Evolutionary conservation across 2,797 vertebrate species (phyloP), one percentile per base, ranked within the genome.

Genomic region (Perodicticus potto): DNA sequence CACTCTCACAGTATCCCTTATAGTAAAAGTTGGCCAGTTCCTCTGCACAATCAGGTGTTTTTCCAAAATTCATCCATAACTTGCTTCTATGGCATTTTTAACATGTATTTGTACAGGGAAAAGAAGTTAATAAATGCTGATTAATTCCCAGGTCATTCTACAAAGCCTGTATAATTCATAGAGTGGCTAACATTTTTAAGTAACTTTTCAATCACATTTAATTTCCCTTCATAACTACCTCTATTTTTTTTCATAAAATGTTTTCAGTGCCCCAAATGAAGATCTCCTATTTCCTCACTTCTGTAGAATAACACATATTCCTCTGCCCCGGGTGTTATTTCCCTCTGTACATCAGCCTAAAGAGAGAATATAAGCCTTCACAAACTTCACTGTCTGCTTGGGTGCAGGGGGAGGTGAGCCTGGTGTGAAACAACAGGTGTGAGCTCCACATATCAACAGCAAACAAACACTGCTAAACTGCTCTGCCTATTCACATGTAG

Each of bases 31-130:
- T 78, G 59, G 22, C 34, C 89, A 72, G 19, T 12, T 70, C 23
- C 27, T 7, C 7, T 34, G 23, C 69, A 85, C 5, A 27, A 76
- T 40, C 43, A 81, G 53, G 45, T 5, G 7, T 63, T 78, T 76
- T 55, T 59, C 72, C 43, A 59, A 93, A 85, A 94, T 88, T n/a
- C 34, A 74, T 17, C 40, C n/a, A 7, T 25, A 74, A 40, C 12
- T 90, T 70, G 69, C 9, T 94, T 76, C 84, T 73, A 84, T 86
- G 10, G 53, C 72, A 81, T 4, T 91, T 96, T 94, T 83, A 93
- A 89, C 57, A 78, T 27, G 7, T 72, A 91, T 37, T 70, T 73
- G 29, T 83, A 74, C 2, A 45, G 55, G 34, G 3, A 61, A 43
- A 25, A 55, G 78, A 92, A 91, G 34, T 61, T 82, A 76, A 72